These are phyloP conservation scores for Microplitis mediator DNA, from an alignment of 1,140 invertebrate genomes.

Conservation along the genomic window DNA sequence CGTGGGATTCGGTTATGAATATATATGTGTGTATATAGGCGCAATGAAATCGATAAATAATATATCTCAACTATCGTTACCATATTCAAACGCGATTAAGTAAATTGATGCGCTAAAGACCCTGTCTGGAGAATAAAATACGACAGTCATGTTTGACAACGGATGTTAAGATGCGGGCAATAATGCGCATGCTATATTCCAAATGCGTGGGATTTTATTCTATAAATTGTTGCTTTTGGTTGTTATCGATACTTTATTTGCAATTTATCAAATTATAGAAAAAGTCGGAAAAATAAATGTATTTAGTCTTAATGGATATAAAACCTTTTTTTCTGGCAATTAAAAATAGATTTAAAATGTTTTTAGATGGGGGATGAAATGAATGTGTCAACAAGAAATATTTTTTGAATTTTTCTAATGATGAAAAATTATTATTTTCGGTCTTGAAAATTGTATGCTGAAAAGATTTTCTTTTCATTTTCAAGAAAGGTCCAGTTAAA, in stretches of 20 bases:
- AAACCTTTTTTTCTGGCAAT: neutral
- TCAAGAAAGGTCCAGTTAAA: too few relatives aligned
- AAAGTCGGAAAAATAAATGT: neutral
- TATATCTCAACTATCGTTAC: constrained; percentile 33
- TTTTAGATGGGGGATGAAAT: neutral
- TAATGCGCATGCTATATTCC: neutral
- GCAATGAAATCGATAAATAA: neutral
- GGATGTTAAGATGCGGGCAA: constrained; percentile 11
- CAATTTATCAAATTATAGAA: neutral
- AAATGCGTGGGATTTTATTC: constrained; percentile 4
- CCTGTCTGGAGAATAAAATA: constrained; percentile 20
- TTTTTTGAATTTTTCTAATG: neutral
- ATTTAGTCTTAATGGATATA: neutral
- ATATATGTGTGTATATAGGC: constrained; percentile 33
- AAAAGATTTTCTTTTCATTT: too few relatives aligned
- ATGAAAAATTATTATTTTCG: neutral
- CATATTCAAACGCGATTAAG: constrained; percentile 41
- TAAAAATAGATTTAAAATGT: neutral
- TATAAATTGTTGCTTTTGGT: neutral
- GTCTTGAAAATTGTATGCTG: too few relatives aligned
- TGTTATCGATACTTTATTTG: neutral
- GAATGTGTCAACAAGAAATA: too few relatives aligned
- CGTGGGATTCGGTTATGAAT: constrained; percentile 43
- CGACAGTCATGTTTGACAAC: neutral
- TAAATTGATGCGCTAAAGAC: constrained; percentile 53